Base-by-base conservation (phyloP, 2,888 invertebrate genomes). In the Imbricaverruca yamaguchii region DNA sequence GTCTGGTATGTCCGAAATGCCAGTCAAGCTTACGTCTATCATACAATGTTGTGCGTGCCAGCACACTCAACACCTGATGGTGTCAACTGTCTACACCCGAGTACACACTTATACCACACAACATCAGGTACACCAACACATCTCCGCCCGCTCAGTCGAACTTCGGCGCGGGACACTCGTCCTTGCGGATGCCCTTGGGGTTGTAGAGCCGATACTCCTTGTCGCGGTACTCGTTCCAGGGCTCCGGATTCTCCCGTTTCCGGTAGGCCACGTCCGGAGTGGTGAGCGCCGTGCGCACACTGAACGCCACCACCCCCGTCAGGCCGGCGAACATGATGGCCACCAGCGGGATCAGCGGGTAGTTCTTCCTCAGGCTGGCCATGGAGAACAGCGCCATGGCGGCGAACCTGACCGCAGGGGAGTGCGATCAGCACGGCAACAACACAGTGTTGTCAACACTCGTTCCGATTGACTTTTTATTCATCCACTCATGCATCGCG, bases 331-430 rank as follows among this genome's bases (percentile, higher is more conserved):
- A 0, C 25, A 69, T 25, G 6, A 69, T 10, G 39, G 12, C 69
- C 69, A 69, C 69, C 69, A 69, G 69, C 25, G 69, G 69, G 12
- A 69, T 69, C 69, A 69, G 69, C 7, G 69, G 13, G 69, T 69
- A 69, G 69, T 69, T 25, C 25, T 69, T 25, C 25, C 39, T 25
- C 69, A 69, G 39, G 39, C 69, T 39, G 39, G 69, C 69, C 69
- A 13, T 15, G 0, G 69, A 15, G 69, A 69, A 69, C n/a, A 23
- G 65, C n/a, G 12, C 23, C 65, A 65, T 65, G n/a, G 65, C 12
- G 23, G 12, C 65, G 65, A 18, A 8, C 18, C 61, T 61, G 18
- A 39, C 39, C 39, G 39, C 2, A 1, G 39, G 39, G 4, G 39
- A 39, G 39, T 39, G 39, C 4, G 39, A 39, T 39, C 39, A 39